These are phyloP conservation scores for Campoletis sonorensis DNA, from an alignment of 1,140 invertebrate genomes.

Conservation along the genomic window DNA sequence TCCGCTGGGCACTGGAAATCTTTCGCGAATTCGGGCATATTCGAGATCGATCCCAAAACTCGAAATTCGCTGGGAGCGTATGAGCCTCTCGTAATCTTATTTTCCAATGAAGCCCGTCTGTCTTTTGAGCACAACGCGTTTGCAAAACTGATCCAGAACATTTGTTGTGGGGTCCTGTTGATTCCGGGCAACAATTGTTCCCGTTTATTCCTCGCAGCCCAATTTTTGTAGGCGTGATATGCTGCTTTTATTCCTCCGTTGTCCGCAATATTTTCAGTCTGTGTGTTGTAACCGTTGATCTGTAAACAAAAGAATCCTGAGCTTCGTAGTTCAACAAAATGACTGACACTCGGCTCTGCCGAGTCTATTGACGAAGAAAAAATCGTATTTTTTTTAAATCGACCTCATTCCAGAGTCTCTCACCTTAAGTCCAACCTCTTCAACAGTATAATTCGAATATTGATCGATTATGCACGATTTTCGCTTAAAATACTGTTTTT, in stretches of 20 bases:
- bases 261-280: too few relatives aligned
- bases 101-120: slow-evolving; percentile 82
- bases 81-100: slow-evolving; percentile 84
- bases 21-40: slow-evolving; percentile 90
- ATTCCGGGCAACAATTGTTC: slow-evolving; percentile 82
- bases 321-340: not conserved
- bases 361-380: too few relatives aligned
- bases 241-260: too few relatives aligned
- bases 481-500: slow-evolving; percentile 85
- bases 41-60: slow-evolving; percentile 93
- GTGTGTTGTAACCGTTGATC: too few relatives aligned
- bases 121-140: slow-evolving; percentile 83
- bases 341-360: too few relatives aligned
- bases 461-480: slow-evolving; percentile 92
- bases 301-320: too few relatives aligned
- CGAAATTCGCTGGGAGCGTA: slow-evolving; percentile 90
- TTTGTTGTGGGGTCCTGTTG: slow-evolving; percentile 80
- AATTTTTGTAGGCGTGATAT: too few relatives aligned
- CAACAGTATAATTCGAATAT: slow-evolving; percentile 88
- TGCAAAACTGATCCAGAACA: slow-evolving; percentile 87
- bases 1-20: slow-evolving; percentile 92
- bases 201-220: slow-evolving; percentile 78
- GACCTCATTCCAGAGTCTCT: slow-evolving; percentile 51
- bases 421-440: slow-evolving; percentile 84
- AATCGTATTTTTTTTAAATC: not conserved